Base-by-base conservation (phyloP, 2,888 invertebrate species). In the Meta bourneti region DNA sequence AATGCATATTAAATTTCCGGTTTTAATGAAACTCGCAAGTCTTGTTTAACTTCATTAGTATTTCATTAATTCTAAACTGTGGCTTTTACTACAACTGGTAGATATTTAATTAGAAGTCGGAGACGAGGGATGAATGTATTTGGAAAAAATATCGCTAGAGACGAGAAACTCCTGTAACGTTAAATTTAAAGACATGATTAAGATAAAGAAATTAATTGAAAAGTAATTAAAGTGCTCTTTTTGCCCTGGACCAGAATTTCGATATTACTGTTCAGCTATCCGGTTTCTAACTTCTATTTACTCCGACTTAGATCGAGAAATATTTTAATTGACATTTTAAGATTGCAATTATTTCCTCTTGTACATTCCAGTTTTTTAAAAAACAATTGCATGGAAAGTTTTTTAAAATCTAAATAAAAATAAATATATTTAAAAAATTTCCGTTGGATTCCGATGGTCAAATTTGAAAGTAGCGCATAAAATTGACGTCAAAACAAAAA, bases 11-110 rank as follows among this genome's bases (percentile, higher is more conserved):
- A 61, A 61, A 61, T 61, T 61, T 61, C 61, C 61, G 61, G 8
- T 61, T 61, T 61, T 61, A 61, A 61, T 61, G 61, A 61, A 61
- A 61, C 61, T 61, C 61, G 61, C 61, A 61, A 61, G 61, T 61
- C 61, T 61, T 61, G 61, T 61, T 61, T 61, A 61, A 61, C 61
- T 61, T 61, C 61, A 61, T 61, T 61, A 61, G 61, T 61, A 61
- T 61, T 61, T 61, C 61, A 61, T 61, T 61, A 61, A 61, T 61
- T 61, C 61, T 61, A 61, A 61, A 61, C 61, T 61, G 61, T 61
- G 61, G 61, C 61, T 61, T 61, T 61, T 61, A 9, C 61, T 61
- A 61, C 61, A 61, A 61, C 61, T 61, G 61, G 61, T 61, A 61
- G 11, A 16, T 16, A 61, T 61, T 61, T 61, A 61, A 61, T 61